Base-by-base conservation (phyloP, 2,113 vertebrate genomes). In the Scortum barcoo region DNA sequence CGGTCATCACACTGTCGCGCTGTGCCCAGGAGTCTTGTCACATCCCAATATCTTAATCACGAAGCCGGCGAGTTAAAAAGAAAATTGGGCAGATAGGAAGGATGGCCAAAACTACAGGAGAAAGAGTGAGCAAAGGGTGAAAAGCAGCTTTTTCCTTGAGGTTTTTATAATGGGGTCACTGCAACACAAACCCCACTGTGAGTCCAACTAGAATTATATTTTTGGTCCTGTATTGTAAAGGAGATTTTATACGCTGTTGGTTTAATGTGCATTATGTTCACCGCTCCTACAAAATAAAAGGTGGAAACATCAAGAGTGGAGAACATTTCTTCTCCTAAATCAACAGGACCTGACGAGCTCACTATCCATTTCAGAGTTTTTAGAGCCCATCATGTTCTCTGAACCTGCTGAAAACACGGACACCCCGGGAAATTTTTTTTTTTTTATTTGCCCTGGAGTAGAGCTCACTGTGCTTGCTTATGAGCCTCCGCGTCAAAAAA, bases 391-490 rank as follows among this genome's bases (percentile, higher is more conserved):
- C 69, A 57, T 71, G 68, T 44, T 80, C 63, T 71, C 9, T 57
- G 69, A 79, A 86, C 78, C 80, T 78, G 72, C 77, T 78, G 42
- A 85, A 42, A 84, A 78, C 79, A 81, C 19, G 20, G 67, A 60
- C n/a, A n/a, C 74, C 78, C 48, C 67, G 0, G 38, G 67, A 87
- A 83, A 92, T 83, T 89, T 86, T 85, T 62, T 74, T 78, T 78
- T 81, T 80, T 38, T 54, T 81, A 79, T 38, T 54, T 80, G 75
- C 76, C 76, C 67, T 2, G 19, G 84, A 84, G 88, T 85, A 62
- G 58, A 79, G 72, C 78, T 83, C 79, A 44, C 60, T 76, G 80
- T 68, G 65, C 26, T 72, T 82, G 78, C 88, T 88, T 80, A 85
- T 85, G 72, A 88, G 80, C 54, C 76, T n/a, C n/a, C 65, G 68